A percentile compares a stretch with the other conserved stretches of the same genome.
These are phyloP conservation scores for Drosophila sturtevanti DNA, from an alignment of 1,140 invertebrate genomes.

Conservation along the genomic window DNA sequence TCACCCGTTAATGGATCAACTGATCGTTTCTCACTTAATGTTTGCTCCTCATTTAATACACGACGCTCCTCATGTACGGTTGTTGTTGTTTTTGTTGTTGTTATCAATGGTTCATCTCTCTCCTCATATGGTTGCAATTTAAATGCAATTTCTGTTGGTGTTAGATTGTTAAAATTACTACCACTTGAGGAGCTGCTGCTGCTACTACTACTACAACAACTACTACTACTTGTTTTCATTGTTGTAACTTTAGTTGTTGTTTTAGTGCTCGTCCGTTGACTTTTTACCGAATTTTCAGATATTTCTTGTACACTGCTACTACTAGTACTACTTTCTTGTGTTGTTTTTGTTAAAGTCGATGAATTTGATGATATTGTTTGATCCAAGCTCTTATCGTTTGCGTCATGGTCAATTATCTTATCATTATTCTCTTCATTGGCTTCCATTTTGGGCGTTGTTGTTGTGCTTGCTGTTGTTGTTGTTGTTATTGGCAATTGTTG, in stretches of 20 bases:
- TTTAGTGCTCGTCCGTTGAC: slow-evolving; percentile 43
- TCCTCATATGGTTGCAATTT: slow-evolving; percentile 71
- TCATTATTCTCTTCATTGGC: slow-evolving; percentile 37
- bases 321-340: slow-evolving; percentile 7
- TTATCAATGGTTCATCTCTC: slow-evolving; percentile 20
- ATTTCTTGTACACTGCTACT: slow-evolving; percentile 30
- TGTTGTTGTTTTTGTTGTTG: slow-evolving; percentile 31
- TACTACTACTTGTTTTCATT: slow-evolving; percentile 52
- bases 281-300: slow-evolving; percentile 29
- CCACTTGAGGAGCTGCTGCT: slow-evolving; percentile 38
- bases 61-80: slow-evolving; percentile 67
- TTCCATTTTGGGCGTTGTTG: slow-evolving; percentile 66
- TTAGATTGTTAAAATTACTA: slow-evolving; percentile 17
- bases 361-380: slow-evolving; percentile 7
- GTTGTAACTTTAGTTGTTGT: slow-evolving; percentile 63
- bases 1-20: slow-evolving; percentile 63
- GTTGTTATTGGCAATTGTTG: slow-evolving; percentile 41
- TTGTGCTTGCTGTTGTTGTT: slow-evolving; percentile 18
- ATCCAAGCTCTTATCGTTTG: slow-evolving; percentile 24
- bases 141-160: slow-evolving; percentile 57
- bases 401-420: slow-evolving; percentile 66
- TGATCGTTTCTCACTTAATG: slow-evolving; percentile 64
- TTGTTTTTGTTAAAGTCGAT: slow-evolving; percentile 23
- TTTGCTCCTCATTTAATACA: slow-evolving; percentile 68
- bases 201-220: slow-evolving; percentile 37